Evolutionary conservation across 2,888 invertebrate genomes (phyloP).

Genomic region (Ganaspis brasiliensis): DNA sequence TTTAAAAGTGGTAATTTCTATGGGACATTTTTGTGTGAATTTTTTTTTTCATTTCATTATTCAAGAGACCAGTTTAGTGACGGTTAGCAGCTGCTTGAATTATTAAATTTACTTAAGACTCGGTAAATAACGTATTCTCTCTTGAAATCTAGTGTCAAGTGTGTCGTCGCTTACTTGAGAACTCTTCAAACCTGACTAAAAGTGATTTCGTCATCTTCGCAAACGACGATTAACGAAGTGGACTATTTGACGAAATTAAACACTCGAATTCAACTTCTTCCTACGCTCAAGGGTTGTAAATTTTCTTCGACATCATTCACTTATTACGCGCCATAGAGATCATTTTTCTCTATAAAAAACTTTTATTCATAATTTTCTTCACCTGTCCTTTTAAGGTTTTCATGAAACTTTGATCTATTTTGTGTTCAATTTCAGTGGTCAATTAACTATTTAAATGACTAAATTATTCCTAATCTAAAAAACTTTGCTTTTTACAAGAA

Average conservation of each 20-base stretch:
- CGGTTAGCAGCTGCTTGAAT: constrained; percentile 30
- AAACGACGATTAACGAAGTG: constrained; percentile 66
- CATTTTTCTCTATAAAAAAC: background rate
- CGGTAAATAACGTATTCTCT: constrained; percentile 29
- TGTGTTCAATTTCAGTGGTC: too few relatives aligned
- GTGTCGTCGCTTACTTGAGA: constrained; percentile 42
- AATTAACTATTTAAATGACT: too few relatives aligned
- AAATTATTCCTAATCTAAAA: too few relatives aligned
- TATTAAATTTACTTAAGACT: constrained; percentile 26
- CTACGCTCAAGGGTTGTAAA: constrained; percentile 4
- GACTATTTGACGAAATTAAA: constrained; percentile 66
- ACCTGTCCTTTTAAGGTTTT: too few relatives aligned
- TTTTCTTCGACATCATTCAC: background rate
- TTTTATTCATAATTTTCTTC: too few relatives aligned
- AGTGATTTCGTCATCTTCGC: constrained; percentile 66
- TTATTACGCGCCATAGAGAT: too few relatives aligned
- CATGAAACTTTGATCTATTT: too few relatives aligned
- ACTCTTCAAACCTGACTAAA: constrained; percentile 60
- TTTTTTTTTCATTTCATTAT: background rate
- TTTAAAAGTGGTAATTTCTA: constrained; percentile 2
- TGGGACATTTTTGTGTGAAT: constrained; percentile 1
- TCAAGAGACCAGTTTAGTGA: background rate
- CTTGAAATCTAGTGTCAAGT: constrained; percentile 27
- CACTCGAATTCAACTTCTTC: constrained; percentile 54
- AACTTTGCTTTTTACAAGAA: too few relatives aligned